phyloP scores from a whole-genome alignment of 1,140 invertebrate genomes.

The Alviniconcha marisindica region DNA sequence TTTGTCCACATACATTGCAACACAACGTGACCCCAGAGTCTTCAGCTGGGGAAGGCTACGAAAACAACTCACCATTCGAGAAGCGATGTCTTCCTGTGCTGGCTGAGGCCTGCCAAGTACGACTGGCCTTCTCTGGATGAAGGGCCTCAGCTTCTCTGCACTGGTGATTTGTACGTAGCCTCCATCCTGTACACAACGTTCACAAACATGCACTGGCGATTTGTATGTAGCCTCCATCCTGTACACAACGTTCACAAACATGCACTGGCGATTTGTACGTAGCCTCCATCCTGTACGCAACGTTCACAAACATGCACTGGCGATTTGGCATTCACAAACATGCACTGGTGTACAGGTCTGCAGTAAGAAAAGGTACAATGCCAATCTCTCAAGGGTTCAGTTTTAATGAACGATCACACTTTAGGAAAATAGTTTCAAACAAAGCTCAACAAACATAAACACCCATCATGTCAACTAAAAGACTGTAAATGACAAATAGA shows the following conservation, averaged over 20 bases:
- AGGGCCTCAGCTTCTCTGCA: constrained; percentile 69
- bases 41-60: neutral
- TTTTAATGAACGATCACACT: no score
- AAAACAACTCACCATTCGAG: constrained; percentile 62
- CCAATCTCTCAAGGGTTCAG: no score
- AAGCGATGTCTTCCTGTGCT: constrained; percentile 60
- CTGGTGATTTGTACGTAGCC: constrained; percentile 67
- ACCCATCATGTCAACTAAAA: no score
- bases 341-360: no score
- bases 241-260: neutral
- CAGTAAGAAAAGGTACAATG: no score
- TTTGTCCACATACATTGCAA: no score
- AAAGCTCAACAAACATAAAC: no score
- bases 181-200: constrained; percentile 55
- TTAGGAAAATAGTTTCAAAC: no score
- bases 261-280: neutral
- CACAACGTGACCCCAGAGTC: no score
- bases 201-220: neutral
- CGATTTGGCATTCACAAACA: neutral
- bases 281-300: neutral
- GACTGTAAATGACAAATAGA: no score
- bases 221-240: neutral
- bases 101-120: constrained; percentile 51
- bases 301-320: neutral
- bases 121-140: constrained; percentile 67